phyloP scores from a whole-genome alignment of 92 coral and sea anemone genomes.

The Epizoanthus stellaris region DNA sequence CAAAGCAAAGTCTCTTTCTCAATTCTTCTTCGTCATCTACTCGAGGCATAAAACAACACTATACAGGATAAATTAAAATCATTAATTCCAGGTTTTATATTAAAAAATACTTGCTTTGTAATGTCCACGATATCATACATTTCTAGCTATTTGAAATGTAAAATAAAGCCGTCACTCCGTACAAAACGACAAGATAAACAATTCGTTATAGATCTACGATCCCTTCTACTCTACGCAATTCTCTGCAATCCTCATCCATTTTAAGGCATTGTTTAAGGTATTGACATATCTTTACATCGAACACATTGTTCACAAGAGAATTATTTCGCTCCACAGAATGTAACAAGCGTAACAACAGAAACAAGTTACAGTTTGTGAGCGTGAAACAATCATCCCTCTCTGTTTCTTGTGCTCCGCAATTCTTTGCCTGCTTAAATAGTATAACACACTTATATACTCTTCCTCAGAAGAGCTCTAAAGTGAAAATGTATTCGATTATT shows the following conservation, averaged over 20 bases:
- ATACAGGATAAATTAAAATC: not conserved
- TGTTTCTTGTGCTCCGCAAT: not conserved
- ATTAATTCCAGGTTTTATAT: not conserved
- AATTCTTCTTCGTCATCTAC: not conserved
- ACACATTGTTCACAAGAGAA: too few relatives aligned
- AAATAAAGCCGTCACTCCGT: too few relatives aligned
- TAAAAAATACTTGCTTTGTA: not conserved
- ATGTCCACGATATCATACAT: too few relatives aligned
- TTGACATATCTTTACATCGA: too few relatives aligned
- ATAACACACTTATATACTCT: conserved; percentile 5
- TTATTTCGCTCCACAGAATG: not conserved
- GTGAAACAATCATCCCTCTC: not conserved
- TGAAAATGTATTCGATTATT: conserved; percentile 1
- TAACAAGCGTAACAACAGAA: not conserved
- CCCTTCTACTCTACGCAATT: too few relatives aligned
- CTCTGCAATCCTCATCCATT: too few relatives aligned
- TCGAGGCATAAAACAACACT: not conserved
- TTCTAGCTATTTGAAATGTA: too few relatives aligned
- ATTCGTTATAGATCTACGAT: too few relatives aligned
- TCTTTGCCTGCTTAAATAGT: conserved; percentile 30
- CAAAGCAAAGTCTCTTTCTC: not conserved
- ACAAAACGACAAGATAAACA: too few relatives aligned
- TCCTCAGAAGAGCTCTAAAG: conserved; percentile 22
- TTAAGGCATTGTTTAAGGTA: too few relatives aligned
- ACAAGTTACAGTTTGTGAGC: not conserved